Percentiles rank a stretch among this genome's conserved stretches.
phyloP scores from a whole-genome alignment of 2,797 vertebrate species.

The Coccyzus lansbergi region DNA sequence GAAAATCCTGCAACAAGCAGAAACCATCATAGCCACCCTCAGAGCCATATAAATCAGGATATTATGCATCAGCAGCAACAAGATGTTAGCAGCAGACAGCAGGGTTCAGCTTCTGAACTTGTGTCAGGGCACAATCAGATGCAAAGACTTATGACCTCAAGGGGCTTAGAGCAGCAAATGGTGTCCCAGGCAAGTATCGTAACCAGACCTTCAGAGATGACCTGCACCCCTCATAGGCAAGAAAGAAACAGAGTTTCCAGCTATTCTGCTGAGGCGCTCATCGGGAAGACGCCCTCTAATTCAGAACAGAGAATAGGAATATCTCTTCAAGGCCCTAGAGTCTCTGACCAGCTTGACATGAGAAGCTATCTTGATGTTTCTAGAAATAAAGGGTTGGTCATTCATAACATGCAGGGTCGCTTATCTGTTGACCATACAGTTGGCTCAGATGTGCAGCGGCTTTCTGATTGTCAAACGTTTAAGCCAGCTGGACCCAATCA shows the following conservation, averaged over 20 bases:
- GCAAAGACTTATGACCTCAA: constrained; percentile 93
- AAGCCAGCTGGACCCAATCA: constrained; percentile 84
- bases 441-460: constrained; percentile 85
- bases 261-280: constrained; percentile 98
- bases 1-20: constrained; percentile 87
- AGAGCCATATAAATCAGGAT: constrained; percentile 85
- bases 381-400: constrained; percentile 86
- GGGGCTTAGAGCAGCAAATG: constrained; percentile 93
- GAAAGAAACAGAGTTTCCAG: constrained; percentile 96
- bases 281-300: constrained; percentile 90
- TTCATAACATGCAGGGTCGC: constrained; percentile 89
- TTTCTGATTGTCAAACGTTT: constrained; percentile 92
- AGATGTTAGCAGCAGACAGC: constrained; percentile 77
- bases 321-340: constrained; percentile 86
- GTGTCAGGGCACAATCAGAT: constrained; percentile 86
- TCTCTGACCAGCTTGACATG: constrained; percentile 92
- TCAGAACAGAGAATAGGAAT: constrained; percentile 90
- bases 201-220: constrained; percentile 89
- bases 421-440: constrained; percentile 85
- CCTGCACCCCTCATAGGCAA: constrained; percentile 89
- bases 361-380: constrained; percentile 91
- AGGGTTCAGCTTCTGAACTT: constrained; percentile 81
- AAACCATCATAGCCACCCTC: constrained; percentile 83
- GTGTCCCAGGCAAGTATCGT: constrained; percentile 89
- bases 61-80: constrained; percentile 85